These are phyloP conservation scores for Pelmatolapia mariae DNA, from an alignment of 2,113 vertebrate genomes.

Conservation along the genomic window DNA sequence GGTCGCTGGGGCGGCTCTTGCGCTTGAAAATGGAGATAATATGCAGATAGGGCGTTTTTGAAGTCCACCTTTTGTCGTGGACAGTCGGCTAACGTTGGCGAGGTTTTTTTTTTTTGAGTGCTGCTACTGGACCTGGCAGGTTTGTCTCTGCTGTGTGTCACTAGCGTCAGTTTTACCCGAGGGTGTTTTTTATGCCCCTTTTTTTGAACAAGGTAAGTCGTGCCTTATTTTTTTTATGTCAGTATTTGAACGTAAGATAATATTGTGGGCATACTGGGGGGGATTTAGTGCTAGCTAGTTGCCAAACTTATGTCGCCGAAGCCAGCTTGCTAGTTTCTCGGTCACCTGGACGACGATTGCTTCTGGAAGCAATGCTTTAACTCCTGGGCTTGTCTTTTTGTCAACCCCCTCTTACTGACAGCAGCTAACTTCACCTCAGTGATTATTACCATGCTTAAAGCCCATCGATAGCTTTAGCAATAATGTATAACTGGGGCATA, in stretches of 20 bases:
- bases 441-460: background rate
- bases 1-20: background rate
- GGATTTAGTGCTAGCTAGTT: background rate
- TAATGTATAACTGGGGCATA: background rate
- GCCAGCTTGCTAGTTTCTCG: background rate
- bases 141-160: background rate
- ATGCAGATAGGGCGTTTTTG: slow-evolving; percentile 38
- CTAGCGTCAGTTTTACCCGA: background rate
- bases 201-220: slow-evolving; percentile 25
- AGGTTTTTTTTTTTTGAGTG: background rate
- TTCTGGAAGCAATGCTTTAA: background rate
- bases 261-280: background rate
- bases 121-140: background rate
- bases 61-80: slow-evolving; percentile 41
- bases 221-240: background rate
- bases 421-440: background rate
- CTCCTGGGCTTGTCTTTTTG: background rate
- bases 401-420: background rate
- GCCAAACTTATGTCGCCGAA: background rate
- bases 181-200: background rate
- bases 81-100: slow-evolving; percentile 28
- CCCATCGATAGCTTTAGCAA: too few species aligned
- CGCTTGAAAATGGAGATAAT: background rate
- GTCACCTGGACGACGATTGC: background rate
- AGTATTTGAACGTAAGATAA: background rate